phyloP scores from a whole-genome alignment of 1,140 invertebrate genomes.

The Drosophila fuyamai region DNA sequence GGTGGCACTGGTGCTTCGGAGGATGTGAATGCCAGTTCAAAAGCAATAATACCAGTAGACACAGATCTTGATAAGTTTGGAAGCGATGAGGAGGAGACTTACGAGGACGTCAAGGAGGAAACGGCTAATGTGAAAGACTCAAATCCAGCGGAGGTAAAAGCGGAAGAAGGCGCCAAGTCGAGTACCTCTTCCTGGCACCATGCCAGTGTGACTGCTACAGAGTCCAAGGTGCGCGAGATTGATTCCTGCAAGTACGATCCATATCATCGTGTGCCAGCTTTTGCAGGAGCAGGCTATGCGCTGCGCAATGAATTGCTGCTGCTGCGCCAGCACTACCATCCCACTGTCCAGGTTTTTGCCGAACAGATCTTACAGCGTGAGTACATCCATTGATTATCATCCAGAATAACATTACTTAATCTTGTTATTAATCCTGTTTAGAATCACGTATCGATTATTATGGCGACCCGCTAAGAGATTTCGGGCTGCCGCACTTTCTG shows the following conservation, averaged over 20 bases:
- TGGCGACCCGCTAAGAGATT: conserved; percentile 97
- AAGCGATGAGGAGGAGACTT: conserved; percentile 86
- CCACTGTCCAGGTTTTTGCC: conserved; percentile 95
- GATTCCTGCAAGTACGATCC: conserved; percentile 88
- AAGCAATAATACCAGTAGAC: conserved; percentile 9
- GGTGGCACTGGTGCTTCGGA: conserved; percentile 38
- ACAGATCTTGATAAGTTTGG: conserved; percentile 82
- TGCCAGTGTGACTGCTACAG: conserved; percentile 33
- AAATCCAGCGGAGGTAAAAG: background rate
- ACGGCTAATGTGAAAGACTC: background rate
- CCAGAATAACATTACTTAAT: background rate
- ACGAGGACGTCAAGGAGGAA: conserved; percentile 85
- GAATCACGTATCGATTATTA: conserved; percentile 91
- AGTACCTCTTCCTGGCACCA: conserved; percentile 73
- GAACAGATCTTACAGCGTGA: conserved; percentile 91
- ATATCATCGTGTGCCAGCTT: conserved; percentile 92
- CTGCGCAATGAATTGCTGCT: conserved; percentile 90
- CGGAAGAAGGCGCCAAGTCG: background rate
- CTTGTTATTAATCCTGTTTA: conserved; percentile 64
- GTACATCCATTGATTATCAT: conserved; percentile 13
- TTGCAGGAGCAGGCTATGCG: conserved; percentile 89
- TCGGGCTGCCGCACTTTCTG: conserved; percentile 94
- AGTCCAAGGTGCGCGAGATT: conserved; percentile 64
- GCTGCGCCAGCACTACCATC: conserved; percentile 94
- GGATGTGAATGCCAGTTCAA: background rate